phyloP scores from a whole-genome alignment of 2,113 vertebrate species.

The Potamarius usumacintae region DNA sequence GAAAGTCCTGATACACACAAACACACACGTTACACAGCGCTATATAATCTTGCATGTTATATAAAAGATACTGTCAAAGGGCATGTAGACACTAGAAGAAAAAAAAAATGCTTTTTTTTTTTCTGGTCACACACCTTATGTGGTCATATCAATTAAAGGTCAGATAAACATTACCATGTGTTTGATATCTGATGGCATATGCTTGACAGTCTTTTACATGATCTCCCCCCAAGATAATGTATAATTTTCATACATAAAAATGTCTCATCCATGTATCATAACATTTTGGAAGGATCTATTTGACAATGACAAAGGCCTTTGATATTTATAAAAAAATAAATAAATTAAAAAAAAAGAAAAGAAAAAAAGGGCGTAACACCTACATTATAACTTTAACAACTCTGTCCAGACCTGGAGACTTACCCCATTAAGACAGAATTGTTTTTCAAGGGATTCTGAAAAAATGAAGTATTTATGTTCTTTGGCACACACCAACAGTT shows the following conservation, averaged over 20 bases:
- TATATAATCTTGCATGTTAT: neutral
- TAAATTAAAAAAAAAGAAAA: constrained; percentile 4
- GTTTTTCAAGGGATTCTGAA: constrained; percentile 23
- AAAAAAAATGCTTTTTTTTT: neutral
- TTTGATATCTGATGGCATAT: neutral
- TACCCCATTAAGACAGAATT: constrained; percentile 16
- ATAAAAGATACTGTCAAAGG: neutral
- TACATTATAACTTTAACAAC: constrained; percentile 8
- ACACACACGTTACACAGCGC: neutral
- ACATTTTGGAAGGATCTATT: neutral
- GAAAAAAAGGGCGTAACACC: neutral
- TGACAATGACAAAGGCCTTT: neutral
- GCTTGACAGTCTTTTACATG: neutral
- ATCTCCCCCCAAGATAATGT: too few relatives aligned
- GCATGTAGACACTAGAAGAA: neutral
- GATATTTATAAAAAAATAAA: neutral
- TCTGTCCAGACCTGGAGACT: neutral
- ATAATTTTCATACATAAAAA: neutral
- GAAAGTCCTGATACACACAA: constrained; percentile 82
- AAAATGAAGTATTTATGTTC: constrained; percentile 39
- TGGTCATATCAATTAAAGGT: neutral
- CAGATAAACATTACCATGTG: neutral
- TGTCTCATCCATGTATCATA: neutral
- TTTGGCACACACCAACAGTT: constrained; percentile 35
- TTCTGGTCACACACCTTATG: neutral